A percentile compares a stretch with the other conserved stretches of the same genome.
Evolutionary conservation across 2,888 invertebrate species (phyloP).

Genomic region (Notodonta dromedarius): DNA sequence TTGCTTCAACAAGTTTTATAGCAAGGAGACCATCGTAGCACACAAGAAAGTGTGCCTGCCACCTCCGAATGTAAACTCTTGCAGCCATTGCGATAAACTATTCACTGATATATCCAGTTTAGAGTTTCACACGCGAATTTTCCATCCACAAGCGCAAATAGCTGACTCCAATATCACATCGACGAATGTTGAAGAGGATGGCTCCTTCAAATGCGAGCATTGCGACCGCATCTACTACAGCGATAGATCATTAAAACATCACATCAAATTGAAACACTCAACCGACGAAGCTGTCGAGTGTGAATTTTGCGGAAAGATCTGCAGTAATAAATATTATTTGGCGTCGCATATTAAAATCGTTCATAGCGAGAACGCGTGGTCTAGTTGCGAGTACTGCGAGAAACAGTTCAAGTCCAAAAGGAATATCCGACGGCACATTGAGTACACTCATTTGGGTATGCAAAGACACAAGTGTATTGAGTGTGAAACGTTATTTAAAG

Average conservation of each 20-base stretch:
- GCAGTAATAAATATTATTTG: constrained; percentile 69
- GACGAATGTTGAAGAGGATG: constrained; percentile 48
- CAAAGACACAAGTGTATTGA: constrained; percentile 70
- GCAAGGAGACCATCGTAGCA: constrained; percentile 53
- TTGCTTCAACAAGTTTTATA: constrained; percentile 67
- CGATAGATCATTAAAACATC: constrained; percentile 68
- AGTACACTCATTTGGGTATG: constrained; percentile 70
- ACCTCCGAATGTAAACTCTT: constrained; percentile 58
- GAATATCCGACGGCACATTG: constrained; percentile 68
- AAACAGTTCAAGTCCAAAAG: constrained; percentile 71
- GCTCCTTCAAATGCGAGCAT: constrained; percentile 56
- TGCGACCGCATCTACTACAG: constrained; percentile 67
- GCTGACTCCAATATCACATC: constrained; percentile 61
- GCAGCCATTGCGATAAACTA: constrained; percentile 66
- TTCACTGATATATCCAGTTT: constrained; percentile 69
- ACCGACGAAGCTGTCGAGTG: constrained; percentile 62
- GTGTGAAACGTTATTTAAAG: constrained; percentile 72
- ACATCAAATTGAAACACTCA: constrained; percentile 68
- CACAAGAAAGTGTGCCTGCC: constrained; percentile 64
- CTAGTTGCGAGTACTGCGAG: constrained; percentile 70
- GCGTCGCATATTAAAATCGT: constrained; percentile 70
- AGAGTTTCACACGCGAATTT: constrained; percentile 66
- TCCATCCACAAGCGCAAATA: constrained; percentile 68
- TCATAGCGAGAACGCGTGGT: constrained; percentile 58
- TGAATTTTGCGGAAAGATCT: constrained; percentile 61